Evolutionary conservation across 2,797 vertebrate genomes (phyloP), one percentile per base, ranked within the genome.

Genomic region (Petrocephalus sullivani): DNA sequence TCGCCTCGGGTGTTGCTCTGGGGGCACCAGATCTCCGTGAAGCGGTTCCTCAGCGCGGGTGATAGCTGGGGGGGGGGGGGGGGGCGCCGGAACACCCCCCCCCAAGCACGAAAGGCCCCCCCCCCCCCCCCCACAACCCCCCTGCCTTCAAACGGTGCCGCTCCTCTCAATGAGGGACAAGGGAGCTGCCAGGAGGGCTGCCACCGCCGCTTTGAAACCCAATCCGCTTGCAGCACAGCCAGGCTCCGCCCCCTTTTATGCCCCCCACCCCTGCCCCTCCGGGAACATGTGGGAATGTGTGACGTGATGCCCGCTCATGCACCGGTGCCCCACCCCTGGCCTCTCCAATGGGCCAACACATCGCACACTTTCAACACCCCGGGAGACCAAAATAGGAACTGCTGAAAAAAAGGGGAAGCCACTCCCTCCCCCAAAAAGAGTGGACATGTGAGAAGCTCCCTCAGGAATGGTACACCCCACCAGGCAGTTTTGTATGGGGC

Each of bases 21-120:
- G 7, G 98, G 97, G 91, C 98, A 99, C 98, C 98, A 99, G 93
- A 99, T 96, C 94, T 99, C 98, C 0, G 98, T 99, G 93, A 99
- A 99, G 53, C 98, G 96, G 93, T 99, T 99, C 91, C 98, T 96
- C 89, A 99, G 94, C 0, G 98, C 98, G 85, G 98, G 98, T 61
- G 98, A 99, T 4, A 99, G 96, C 98, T 99, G 28, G n/a, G 89
- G 21, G 1, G 33, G 33, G 67, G 28, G 23, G 60, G 4, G 33
- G 86, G 37, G 53, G 46, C n/a, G n/a, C n/a, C n/a, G n/a, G n/a
- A n/a, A n/a, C n/a, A n/a, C n/a, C n/a, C n/a, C n/a, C n/a, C n/a
- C n/a, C n/a, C n/a, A n/a, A n/a, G n/a, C n/a, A n/a, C n/a, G n/a
- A n/a, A n/a, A n/a, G n/a, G n/a, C n/a, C n/a, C n/a, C n/a, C n/a